Conservation (phyloP, 2,113 vertebrate species). For the Natator depressus region DNA sequence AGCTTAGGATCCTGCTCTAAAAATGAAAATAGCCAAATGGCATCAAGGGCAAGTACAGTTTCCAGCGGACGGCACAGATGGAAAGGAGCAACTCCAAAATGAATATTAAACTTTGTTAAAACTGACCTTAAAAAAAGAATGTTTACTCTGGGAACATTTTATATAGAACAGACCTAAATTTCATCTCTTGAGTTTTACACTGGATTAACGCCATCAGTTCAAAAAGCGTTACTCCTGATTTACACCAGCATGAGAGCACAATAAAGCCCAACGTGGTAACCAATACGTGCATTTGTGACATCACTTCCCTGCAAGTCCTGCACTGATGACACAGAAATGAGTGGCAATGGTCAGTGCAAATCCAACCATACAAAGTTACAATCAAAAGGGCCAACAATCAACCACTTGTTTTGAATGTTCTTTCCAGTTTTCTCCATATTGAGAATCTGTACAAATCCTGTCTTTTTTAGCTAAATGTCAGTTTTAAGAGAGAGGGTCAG, state of each 20-base stretch:
- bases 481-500: neutral
- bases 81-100: neutral
- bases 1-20: neutral
- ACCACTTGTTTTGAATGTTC: neutral
- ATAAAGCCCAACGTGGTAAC: neutral
- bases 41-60: neutral
- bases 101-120: neutral
- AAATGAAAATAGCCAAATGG: neutral
- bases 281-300: neutral
- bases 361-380: neutral
- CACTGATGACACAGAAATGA: fast-evolving
- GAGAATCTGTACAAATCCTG: neutral
- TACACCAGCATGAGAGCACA: neutral
- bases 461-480: too few species aligned
- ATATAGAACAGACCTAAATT: fast-evolving
- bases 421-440: neutral
- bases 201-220: neutral
- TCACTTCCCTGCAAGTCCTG: neutral
- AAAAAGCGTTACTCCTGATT: neutral
- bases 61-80: neutral
- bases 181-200: neutral
- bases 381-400: neutral
- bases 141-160: neutral
- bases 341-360: neutral
- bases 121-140: neutral